Evolutionary conservation across 2,888 invertebrate species (phyloP).

Genomic region (Tenthredo notha): DNA sequence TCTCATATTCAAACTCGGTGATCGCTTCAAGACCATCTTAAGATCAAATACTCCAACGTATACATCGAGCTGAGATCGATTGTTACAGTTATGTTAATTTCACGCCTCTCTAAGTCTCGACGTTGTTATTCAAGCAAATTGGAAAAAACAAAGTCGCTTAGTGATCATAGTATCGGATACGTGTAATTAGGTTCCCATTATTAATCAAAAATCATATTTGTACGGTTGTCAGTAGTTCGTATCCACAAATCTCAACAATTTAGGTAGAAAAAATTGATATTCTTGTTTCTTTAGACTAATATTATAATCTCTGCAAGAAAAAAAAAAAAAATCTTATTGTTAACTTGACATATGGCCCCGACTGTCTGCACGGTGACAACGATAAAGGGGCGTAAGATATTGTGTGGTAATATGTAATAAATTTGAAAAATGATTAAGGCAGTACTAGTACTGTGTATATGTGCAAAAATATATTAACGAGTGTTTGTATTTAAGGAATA

Average conservation of each 20-base stretch:
- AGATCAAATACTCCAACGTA: neutral
- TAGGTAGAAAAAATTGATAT: neutral
- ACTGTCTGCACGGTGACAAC: neutral
- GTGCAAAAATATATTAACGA: neutral
- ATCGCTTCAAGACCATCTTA: neutral
- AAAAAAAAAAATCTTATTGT: neutral
- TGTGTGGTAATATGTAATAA: conserved; percentile 4
- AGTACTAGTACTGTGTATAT: neutral
- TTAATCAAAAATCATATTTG: neutral
- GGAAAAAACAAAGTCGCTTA: neutral
- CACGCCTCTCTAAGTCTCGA: neutral
- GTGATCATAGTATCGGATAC: conserved; percentile 2
- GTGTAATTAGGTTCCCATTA: neutral
- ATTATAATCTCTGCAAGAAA: neutral
- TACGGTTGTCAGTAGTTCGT: neutral
- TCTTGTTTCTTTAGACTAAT: neutral
- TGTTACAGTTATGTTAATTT: conserved; percentile 41
- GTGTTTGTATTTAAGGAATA: neutral
- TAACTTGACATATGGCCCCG: neutral
- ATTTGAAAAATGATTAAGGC: neutral
- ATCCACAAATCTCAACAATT: neutral
- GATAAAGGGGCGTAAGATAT: conserved; percentile 21
- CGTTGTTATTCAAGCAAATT: neutral
- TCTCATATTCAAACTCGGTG: neutral
- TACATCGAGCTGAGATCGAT: neutral